phyloP scores from a whole-genome alignment of 2,113 vertebrate species.

The Nesoenas mayeri region DNA sequence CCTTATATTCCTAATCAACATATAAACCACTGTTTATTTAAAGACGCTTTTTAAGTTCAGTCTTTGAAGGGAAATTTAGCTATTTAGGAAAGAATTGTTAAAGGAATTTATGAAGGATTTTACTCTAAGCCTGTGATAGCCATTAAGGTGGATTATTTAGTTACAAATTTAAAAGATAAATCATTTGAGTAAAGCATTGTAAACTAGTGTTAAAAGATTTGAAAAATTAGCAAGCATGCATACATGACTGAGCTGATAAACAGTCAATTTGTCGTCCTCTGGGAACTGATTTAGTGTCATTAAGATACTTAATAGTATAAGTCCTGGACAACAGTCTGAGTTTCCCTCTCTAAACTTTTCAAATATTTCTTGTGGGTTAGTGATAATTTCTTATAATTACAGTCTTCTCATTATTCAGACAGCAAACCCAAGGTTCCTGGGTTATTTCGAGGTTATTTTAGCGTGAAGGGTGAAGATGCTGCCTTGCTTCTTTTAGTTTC shows the following conservation, averaged over 20 bases:
- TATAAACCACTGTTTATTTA: background rate
- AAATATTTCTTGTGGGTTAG: background rate
- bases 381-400: background rate
- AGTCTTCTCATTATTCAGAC: background rate
- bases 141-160: slow-evolving; percentile 40
- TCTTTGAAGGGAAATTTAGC: slow-evolving; percentile 2
- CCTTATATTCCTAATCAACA: background rate
- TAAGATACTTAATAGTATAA: background rate
- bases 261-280: background rate
- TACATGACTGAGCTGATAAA: background rate
- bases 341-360: background rate
- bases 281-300: background rate
- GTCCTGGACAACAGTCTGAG: background rate
- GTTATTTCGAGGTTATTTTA: background rate
- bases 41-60: slow-evolving; percentile 25
- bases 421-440: background rate
- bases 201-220: background rate
- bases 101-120: background rate
- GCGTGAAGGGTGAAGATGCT: background rate
- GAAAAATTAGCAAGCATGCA: background rate
- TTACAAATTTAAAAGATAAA: slow-evolving; percentile 43
- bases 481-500: background rate
- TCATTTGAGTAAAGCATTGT: background rate
- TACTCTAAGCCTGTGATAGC: background rate
- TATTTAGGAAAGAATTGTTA: slow-evolving; percentile 26